Evolutionary conservation across 2,797 vertebrate species (phyloP), one percentile per base, ranked within the genome.

Genomic region (Amphiprion clarkii): DNA sequence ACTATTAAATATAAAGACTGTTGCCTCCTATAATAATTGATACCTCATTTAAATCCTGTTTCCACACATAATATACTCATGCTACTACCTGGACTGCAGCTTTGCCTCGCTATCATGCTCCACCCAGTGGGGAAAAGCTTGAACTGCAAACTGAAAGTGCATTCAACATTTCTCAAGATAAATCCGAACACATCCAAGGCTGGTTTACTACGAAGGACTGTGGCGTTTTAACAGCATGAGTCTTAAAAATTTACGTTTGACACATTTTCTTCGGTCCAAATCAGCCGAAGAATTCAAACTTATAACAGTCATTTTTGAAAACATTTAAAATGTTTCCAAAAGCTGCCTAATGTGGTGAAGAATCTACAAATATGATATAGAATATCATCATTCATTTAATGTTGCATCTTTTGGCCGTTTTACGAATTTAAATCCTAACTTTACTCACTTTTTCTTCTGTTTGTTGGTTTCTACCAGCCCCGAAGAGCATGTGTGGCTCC

Each of bases 111-210:
- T 5, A 2, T 68, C 44, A 55, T 76, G 68, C 63, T 5, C 84
- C 69, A 79, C 72, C 87, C 87, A 72, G 84, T 86, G 90, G 89
- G 60, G 33, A 54, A 54, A 72, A n/a, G 33, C 42, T 63, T 23
- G 40, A 87, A 74, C 73, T 79, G 67, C 73, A 69, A 68, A 19
- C 17, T 66, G 8, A 14, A 14, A 46, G 11, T 6, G 42, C 2
- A 14, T 44, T 44, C 16, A 44, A 17, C 1, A 6, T 44, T 14
- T 44, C 3, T 44, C 42, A 39, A 44, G 42, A 44, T 14, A 6
- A 17, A 44, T 44, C 17, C 8, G 16, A 55, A 56, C 25, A 54
- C 27, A 49, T 11, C 1, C 11, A 39, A 11, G 36, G 36, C 2
- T 39, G 9, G 36, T 0, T 3, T 44, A 44, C 8, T 2, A 16